Evolutionary conservation across 2,888 invertebrate genomes (phyloP).

Genomic region (Arctia plantaginis): DNA sequence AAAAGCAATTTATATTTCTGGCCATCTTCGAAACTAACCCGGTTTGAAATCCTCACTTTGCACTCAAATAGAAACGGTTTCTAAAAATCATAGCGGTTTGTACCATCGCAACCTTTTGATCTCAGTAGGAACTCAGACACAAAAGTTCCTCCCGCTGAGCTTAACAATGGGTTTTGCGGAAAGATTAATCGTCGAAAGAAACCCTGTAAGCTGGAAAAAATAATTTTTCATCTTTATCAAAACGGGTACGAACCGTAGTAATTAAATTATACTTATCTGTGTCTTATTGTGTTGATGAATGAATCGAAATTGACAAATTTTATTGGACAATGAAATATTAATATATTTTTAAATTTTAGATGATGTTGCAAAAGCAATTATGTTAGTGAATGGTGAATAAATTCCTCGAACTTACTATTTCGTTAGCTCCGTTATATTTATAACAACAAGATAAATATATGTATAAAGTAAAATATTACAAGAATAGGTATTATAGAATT

Average conservation of each 20-base stretch:
- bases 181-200: constrained; percentile 84
- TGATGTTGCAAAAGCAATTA: neutral
- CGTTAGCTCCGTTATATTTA: neutral
- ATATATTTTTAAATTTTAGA: neutral
- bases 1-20: constrained; percentile 49
- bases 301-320: constrained; percentile 33
- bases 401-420: neutral
- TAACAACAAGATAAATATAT: neutral
- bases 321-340: neutral
- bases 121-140: constrained; percentile 74
- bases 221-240: constrained; percentile 86
- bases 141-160: constrained; percentile 77
- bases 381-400: neutral
- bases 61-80: constrained; percentile 52
- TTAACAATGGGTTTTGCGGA: constrained; percentile 79
- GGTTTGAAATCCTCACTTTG: constrained; percentile 35
- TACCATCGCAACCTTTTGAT: constrained; percentile 78
- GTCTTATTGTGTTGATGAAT: constrained; percentile 40
- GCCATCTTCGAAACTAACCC: constrained; percentile 24
- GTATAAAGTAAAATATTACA: neutral
- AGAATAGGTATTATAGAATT: neutral
- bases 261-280: constrained; percentile 51
- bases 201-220: constrained; percentile 75
- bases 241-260: constrained; percentile 67
- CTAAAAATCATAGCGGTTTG: constrained; percentile 71